These are phyloP conservation scores for Tenualosa ilisha DNA, from an alignment of 2,797 vertebrate species.

Conservation along the genomic window DNA sequence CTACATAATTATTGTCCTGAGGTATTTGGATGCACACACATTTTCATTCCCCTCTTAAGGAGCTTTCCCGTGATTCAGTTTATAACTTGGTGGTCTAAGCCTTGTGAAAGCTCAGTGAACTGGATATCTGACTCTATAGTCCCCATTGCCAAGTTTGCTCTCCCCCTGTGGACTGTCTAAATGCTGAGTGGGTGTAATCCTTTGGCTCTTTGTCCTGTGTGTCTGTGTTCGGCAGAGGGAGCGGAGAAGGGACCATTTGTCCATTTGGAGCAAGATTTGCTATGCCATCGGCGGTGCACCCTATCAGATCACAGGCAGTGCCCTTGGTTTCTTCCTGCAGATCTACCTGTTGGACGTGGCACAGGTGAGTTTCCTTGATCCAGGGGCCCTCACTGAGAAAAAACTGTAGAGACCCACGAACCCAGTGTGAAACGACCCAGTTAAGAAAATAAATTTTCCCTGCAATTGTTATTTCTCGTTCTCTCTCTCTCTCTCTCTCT, in stretches of 20 bases:
- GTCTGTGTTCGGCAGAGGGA: conserved; percentile 50
- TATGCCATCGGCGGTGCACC: conserved; percentile 91
- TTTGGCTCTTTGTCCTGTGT: conserved; percentile 5
- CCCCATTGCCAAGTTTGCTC: not conserved
- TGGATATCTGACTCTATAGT: not conserved
- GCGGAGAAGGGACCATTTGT: conserved; percentile 67
- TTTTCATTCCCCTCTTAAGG: not conserved
- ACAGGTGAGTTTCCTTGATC: conserved; percentile 73
- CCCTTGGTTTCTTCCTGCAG: conserved; percentile 92
- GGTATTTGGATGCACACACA: not conserved
- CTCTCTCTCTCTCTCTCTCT: not conserved
- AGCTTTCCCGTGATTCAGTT: not conserved
- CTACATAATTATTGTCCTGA: not conserved
- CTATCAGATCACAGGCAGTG: conserved; percentile 91
- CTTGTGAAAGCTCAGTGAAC: not conserved
- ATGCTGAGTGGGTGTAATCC: not conserved
- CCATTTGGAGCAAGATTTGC: conserved; percentile 86
- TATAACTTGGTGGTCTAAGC: not conserved
- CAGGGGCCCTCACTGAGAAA: not conserved
- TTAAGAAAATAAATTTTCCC: not conserved
- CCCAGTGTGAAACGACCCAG: not conserved
- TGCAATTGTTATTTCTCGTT: too few species aligned
- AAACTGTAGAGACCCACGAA: not conserved
- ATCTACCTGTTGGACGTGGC: conserved; percentile 93
- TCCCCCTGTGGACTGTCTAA: not conserved